These are phyloP conservation scores for Epinotia brunnichana DNA, from an alignment of 2,888 invertebrate genomes.

Conservation along the genomic window DNA sequence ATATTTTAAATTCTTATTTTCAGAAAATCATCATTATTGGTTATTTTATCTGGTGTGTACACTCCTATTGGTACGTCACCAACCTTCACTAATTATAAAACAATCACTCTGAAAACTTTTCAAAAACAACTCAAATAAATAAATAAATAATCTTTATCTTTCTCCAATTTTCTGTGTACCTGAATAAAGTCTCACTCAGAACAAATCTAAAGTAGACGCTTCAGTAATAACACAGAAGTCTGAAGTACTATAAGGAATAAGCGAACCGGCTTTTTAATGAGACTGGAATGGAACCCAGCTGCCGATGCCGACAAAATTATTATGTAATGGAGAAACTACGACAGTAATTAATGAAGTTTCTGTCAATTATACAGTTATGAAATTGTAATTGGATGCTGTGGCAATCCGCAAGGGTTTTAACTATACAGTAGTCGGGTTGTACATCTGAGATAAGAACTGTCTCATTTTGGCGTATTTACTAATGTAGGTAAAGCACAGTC, in stretches of 20 bases:
- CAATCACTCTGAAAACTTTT: not conserved
- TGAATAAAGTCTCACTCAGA: slow-evolving; percentile 4
- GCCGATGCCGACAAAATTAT: not conserved
- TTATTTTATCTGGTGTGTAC: too few relatives aligned
- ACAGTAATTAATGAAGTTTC: slow-evolving; percentile 16
- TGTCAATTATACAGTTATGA: slow-evolving; percentile 25
- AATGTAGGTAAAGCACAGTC: too few relatives aligned
- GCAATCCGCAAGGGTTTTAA: not conserved
- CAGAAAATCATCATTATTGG: too few relatives aligned
- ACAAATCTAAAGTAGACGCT: slow-evolving; percentile 3
- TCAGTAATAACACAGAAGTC: slow-evolving; percentile 18
- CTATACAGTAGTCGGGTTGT: not conserved
- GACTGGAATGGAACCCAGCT: slow-evolving; percentile 16
- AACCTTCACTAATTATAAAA: not conserved
- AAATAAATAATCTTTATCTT: not conserved
- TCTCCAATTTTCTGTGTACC: not conserved
- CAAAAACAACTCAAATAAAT: not conserved
- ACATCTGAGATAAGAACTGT: too few relatives aligned
- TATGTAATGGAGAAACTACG: slow-evolving; percentile 22
- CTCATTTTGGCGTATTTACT: too few relatives aligned
- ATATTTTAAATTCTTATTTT: too few relatives aligned
- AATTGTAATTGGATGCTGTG: slow-evolving; percentile 20
- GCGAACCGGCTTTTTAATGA: slow-evolving; percentile 24
- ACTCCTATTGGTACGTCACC: too few relatives aligned
- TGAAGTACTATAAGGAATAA: slow-evolving; percentile 16